Evolutionary conservation across 2,888 invertebrate genomes (phyloP).

Genomic region (Dorcus hopei): DNA sequence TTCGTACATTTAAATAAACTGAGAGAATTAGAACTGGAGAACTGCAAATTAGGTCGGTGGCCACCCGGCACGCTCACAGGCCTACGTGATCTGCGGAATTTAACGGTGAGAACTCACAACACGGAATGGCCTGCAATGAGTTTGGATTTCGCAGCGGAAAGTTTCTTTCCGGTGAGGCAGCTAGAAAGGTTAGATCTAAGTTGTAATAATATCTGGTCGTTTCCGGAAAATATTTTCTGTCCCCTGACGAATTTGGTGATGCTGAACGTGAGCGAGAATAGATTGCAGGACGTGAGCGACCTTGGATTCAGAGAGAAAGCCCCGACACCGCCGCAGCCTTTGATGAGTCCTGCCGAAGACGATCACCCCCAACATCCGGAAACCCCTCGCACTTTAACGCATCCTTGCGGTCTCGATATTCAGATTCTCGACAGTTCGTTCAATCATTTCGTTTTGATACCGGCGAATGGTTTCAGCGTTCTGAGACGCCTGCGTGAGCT

Average conservation of each 20-base stretch:
- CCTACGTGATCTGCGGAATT: constrained; percentile 75
- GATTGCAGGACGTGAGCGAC: constrained; percentile 83
- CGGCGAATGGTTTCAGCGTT: constrained; percentile 78
- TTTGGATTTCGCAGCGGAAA: constrained; percentile 75
- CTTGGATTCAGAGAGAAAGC: constrained; percentile 76
- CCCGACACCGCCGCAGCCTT: constrained; percentile 57
- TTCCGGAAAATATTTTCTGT: constrained; percentile 83
- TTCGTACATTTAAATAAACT: constrained; percentile 78
- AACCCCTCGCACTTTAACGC: constrained; percentile 39
- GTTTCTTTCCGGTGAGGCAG: constrained; percentile 73
- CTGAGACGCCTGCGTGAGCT: constrained; percentile 75
- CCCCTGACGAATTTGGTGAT: constrained; percentile 73
- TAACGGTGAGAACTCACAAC: constrained; percentile 82
- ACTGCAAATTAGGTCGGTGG: constrained; percentile 84
- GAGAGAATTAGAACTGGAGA: constrained; percentile 76
- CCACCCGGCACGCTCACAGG: constrained; percentile 77
- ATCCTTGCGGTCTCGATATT: constrained; percentile 73
- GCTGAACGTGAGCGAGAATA: constrained; percentile 83
- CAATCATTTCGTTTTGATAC: constrained; percentile 81
- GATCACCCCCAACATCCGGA: constrained; percentile 45
- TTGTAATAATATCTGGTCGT: constrained; percentile 85
- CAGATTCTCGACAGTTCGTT: constrained; percentile 79
- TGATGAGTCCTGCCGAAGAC: constrained; percentile 61
- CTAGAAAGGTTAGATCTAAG: constrained; percentile 82
- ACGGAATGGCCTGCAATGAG: constrained; percentile 81